A percentile compares a stretch with the other conserved stretches of the same genome.
phyloP scores from a whole-genome alignment of 2,113 vertebrate species.

The Emydocephalus ijimae region DNA sequence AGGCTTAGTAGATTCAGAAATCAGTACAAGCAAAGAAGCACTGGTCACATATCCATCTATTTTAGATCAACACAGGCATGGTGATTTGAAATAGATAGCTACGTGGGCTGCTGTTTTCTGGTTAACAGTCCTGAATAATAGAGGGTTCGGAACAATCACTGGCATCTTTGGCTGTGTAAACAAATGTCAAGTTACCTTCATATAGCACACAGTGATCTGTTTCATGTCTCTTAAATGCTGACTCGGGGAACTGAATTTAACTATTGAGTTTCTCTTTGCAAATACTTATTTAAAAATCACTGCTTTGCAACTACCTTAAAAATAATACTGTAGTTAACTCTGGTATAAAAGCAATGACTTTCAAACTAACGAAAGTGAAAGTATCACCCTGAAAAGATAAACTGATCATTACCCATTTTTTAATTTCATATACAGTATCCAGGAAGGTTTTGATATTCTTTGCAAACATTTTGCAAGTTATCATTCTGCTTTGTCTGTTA shows the following conservation, averaged over 20 bases:
- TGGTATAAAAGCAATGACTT: background rate
- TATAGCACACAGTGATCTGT: slow-evolving; percentile 50
- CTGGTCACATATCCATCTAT: background rate
- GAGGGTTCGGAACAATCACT: background rate
- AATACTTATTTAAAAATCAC: slow-evolving; percentile 49
- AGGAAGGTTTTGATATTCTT: slow-evolving; percentile 37
- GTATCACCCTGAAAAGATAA: slow-evolving; percentile 49
- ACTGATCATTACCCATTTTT: slow-evolving; percentile 46
- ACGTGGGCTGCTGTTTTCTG: background rate
- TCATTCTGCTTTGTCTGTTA: slow-evolving; percentile 29
- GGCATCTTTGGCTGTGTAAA: slow-evolving; percentile 5
- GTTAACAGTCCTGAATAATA: slow-evolving; percentile 10
- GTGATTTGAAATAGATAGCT: background rate
- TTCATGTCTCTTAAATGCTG: slow-evolving; percentile 51
- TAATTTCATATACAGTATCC: slow-evolving; percentile 10
- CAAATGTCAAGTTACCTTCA: slow-evolving; percentile 39
- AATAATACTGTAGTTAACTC: background rate
- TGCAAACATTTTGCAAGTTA: slow-evolving; percentile 15
- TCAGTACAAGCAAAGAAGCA: background rate
- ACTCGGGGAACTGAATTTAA: slow-evolving; percentile 43
- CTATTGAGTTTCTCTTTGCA: slow-evolving; percentile 43
- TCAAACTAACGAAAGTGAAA: slow-evolving; percentile 25
- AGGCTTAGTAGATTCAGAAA: background rate
- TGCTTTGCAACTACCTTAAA: background rate
- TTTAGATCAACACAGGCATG: background rate